Conservation (phyloP, 2,797 vertebrate species). For the Brotula barbata region DNA sequence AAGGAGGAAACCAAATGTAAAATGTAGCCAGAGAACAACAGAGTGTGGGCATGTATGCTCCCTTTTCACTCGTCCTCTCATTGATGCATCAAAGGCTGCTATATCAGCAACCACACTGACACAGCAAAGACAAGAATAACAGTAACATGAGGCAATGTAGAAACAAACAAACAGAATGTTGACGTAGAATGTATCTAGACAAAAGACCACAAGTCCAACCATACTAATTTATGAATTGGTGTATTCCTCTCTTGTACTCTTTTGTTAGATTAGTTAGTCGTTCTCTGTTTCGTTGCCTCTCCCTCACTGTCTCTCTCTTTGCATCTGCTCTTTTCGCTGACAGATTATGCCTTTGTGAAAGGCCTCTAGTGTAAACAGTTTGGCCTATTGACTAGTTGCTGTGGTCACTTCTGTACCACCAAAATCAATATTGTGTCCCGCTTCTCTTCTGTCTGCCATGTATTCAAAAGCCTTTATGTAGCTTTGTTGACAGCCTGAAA, state of each 20-base stretch:
- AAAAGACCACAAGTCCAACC: too few species aligned
- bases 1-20: too few species aligned
- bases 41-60: too few species aligned
- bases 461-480: conserved; percentile 22
- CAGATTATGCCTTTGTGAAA: conserved; percentile 19
- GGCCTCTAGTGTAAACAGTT: conserved; percentile 23
- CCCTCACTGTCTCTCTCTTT: neutral
- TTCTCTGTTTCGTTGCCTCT: neutral
- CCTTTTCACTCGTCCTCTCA: too few species aligned
- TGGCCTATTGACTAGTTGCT: conserved; percentile 21
- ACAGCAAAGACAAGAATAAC: too few species aligned
- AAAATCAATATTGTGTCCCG: conserved; percentile 39
- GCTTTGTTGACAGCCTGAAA: conserved; percentile 23
- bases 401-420: conserved; percentile 5
- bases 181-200: too few species aligned
- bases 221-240: neutral
- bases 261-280: neutral
- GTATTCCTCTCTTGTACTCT: neutral
- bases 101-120: too few species aligned
- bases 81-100: too few species aligned
- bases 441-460: conserved; percentile 19
- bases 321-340: neutral
- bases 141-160: too few species aligned
- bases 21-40: too few species aligned
- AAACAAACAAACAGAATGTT: too few species aligned